These are phyloP conservation scores for Enteromius anoplus DNA, from an alignment of 2,797 vertebrate genomes.

Conservation along the genomic window DNA sequence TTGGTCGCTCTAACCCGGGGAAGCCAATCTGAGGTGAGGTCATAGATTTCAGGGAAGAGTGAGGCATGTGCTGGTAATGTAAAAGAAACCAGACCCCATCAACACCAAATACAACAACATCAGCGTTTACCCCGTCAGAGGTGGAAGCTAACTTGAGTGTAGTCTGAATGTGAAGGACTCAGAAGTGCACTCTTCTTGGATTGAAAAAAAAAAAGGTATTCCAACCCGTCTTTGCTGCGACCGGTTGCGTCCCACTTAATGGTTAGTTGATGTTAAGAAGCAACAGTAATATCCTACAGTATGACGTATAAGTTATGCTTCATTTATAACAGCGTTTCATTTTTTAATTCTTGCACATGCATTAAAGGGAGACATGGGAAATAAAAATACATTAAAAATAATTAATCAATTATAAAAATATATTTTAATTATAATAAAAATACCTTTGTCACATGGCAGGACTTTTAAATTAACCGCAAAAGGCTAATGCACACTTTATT, in stretches of 20 bases:
- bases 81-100: constrained; percentile 21
- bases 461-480: background rate
- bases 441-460: background rate
- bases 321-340: background rate
- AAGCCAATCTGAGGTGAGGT: constrained; percentile 31
- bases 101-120: background rate
- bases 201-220: background rate
- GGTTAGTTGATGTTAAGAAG: background rate
- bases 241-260: background rate
- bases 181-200: background rate
- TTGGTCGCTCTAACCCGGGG: background rate
- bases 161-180: background rate
- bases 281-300: background rate
- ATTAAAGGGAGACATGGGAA: background rate
- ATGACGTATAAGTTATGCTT: background rate
- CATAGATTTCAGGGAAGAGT: constrained; percentile 39
- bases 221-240: background rate
- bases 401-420: background rate
- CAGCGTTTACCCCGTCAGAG: background rate
- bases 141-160: background rate
- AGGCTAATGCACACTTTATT: background rate
- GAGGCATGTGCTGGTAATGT: constrained; percentile 16
- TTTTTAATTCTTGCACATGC: background rate
- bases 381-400: background rate
- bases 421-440: background rate